Evolutionary conservation across 1,140 invertebrate genomes (phyloP).

Genomic region (Drosophila murphyi): DNA sequence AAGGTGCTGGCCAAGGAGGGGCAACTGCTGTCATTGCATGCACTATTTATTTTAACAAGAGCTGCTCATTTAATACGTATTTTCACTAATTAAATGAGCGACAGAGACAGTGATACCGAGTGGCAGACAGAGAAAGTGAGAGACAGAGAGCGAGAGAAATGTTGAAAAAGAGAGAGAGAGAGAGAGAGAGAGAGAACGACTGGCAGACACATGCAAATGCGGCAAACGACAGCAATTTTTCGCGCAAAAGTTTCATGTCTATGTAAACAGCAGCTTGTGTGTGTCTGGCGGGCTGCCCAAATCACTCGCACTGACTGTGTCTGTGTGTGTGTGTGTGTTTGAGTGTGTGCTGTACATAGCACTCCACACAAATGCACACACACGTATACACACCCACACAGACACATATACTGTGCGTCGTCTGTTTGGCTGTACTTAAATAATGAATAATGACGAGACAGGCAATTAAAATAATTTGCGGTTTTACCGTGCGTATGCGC

Average conservation of each 20-base stretch:
- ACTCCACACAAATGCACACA: constrained; percentile 10
- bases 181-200: constrained; percentile 5
- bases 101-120: constrained; percentile 15
- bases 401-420: constrained; percentile 48
- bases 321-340: constrained; percentile 18
- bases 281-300: constrained; percentile 61
- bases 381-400: constrained; percentile 16
- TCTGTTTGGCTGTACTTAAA: constrained; percentile 81
- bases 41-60: constrained; percentile 83
- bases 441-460: constrained; percentile 85
- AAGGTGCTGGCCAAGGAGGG: background rate
- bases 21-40: constrained; percentile 65
- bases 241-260: constrained; percentile 78
- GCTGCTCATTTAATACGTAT: constrained; percentile 82
- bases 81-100: constrained; percentile 79
- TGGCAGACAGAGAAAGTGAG: background rate
- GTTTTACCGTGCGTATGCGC: constrained; percentile 84
- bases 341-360: constrained; percentile 14
- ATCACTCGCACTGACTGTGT: constrained; percentile 11
- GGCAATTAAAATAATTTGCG: constrained; percentile 85
- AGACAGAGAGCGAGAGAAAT: background rate
- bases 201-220: constrained; percentile 19
- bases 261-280: constrained; percentile 80
- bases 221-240: constrained; percentile 62
- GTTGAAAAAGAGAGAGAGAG: background rate